Evolutionary conservation across 2,888 invertebrate species (phyloP), one percentile per base, ranked within the genome.

Genomic region (Dryocosmus kuriphilus): DNA sequence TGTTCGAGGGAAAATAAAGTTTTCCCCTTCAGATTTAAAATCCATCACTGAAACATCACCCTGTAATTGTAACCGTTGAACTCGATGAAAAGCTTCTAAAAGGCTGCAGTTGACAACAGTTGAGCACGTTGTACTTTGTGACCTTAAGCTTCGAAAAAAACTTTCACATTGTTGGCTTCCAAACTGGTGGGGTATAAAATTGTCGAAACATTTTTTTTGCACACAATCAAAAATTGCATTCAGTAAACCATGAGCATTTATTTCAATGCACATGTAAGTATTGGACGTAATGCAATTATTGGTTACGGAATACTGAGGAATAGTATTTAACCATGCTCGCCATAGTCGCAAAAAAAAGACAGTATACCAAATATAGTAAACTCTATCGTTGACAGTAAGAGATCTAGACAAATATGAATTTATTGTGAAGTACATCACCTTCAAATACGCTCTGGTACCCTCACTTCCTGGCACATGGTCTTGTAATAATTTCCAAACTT

Each of bases 211-310:
- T 19, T 77, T 41, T 16, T 65, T 32, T 38, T 79, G 65, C 22
- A 75, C 71, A 41, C 74, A 75, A 71, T 77, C 35, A 19, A 76
- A 78, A 57, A 80, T 76, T 35, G 62, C 55, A 30, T 77, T 77
- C n/a, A 83, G 57, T 32, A 83, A 65, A 51, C 51, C 46, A 74
- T 82, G 83, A 57, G 79, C 80, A 82, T 84, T 83, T 65, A 82
- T 74, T 75, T 84, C 81, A 60, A 84, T 83, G 57, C 81, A 82
- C 38, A 81, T 46, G 35, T 84, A 82, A 7, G 79, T 74, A 63
- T 83, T 83, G 5, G 75, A 35, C 11, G 82, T 79, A 65, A 83
- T 74, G 75, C 80, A 84, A 78, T 82, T 79, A 51, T 76, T 76
- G 7, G 32, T 63, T 8, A 78, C 61, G n/a, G 80, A 79, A 57